Evolutionary conservation across 2,113 vertebrate genomes (phyloP), one percentile per base, ranked within the genome.

Genomic region (Himantopus leucocephalus): DNA sequence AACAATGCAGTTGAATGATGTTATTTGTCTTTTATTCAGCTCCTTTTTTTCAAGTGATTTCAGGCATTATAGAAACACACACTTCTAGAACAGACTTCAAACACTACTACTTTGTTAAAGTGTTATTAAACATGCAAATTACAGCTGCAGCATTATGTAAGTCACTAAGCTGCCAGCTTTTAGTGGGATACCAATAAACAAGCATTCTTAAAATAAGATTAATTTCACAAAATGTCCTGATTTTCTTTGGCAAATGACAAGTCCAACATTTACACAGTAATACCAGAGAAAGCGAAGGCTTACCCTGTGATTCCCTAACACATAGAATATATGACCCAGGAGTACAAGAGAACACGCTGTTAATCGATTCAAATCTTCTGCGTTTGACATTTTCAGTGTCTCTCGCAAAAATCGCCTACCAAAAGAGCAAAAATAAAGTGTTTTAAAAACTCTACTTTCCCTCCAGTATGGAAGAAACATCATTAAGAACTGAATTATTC

Each of bases 341-440:
- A 99, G 98, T 59, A 99, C 99, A 4, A 99, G 98, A 11, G 99
- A 99, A 92, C 99, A 99, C 3, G 99, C 99, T 0, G 99, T 99
- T 66, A 99, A 98, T 32, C 99, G 98, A 97, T 99, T 99, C 96
- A 99, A 97, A 88, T 99, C 99, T 95, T 99, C 99, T 0, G 99
- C 99, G 0, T 99, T 99, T 2, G 99, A 99, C 99, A 99, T 99
- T 97, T 99, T 99, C 96, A 99, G 98, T 0, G 99, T 99, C 97
- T 99, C 99, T 56, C 99, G 98, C n/a, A 99, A 86, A 93, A 99
- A 99, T 13, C 99, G 97, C 80, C 99, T 99, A 73, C 5, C 64
- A 52, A 75, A 56, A 37, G 34, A 90, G 53, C 80, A 24, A 78
- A 67, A 68, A 6, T 4, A 20, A 21, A 63, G 41, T 3, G 58